These are phyloP conservation scores for Anabas testudineus DNA, from an alignment of 2,797 vertebrate species.

Conservation along the genomic window DNA sequence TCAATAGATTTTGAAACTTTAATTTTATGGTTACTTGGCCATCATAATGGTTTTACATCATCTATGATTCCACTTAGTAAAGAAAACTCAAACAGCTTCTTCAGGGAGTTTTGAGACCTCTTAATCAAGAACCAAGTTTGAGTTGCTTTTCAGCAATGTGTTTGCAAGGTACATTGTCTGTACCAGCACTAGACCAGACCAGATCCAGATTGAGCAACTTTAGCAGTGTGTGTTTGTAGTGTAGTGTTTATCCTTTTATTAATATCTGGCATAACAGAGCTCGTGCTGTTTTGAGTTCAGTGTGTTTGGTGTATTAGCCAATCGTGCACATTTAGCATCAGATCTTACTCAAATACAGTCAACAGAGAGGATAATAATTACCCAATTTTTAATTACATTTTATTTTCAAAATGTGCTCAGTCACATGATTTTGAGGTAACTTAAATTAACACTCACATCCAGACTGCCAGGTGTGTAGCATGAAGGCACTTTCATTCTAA, in stretches of 20 bases:
- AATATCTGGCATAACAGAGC: neutral
- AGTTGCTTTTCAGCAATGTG: slow-evolving; percentile 16
- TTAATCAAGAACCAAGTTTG: slow-evolving; percentile 1
- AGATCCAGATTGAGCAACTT: too few species aligned
- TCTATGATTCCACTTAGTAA: neutral
- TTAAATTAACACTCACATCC: neutral
- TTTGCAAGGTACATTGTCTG: slow-evolving; percentile 6
- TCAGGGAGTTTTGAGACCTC: neutral
- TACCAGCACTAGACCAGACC: neutral
- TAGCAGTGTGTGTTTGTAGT: neutral
- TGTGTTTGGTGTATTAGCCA: neutral
- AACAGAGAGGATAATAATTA: neutral
- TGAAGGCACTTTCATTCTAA: neutral
- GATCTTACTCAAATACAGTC: neutral
- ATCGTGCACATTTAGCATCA: neutral
- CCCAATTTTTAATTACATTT: neutral
- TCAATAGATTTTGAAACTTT: neutral
- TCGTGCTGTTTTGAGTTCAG: neutral
- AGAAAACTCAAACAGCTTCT: neutral
- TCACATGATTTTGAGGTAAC: slow-evolving; percentile 2
- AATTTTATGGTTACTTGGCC: neutral
- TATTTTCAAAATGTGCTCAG: neutral
- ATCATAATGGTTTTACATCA: neutral
- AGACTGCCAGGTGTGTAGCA: neutral
- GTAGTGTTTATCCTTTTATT: slow-evolving; percentile 2